phyloP scores from a whole-genome alignment of 1,140 invertebrate genomes.

The Drosophila simulans region DNA sequence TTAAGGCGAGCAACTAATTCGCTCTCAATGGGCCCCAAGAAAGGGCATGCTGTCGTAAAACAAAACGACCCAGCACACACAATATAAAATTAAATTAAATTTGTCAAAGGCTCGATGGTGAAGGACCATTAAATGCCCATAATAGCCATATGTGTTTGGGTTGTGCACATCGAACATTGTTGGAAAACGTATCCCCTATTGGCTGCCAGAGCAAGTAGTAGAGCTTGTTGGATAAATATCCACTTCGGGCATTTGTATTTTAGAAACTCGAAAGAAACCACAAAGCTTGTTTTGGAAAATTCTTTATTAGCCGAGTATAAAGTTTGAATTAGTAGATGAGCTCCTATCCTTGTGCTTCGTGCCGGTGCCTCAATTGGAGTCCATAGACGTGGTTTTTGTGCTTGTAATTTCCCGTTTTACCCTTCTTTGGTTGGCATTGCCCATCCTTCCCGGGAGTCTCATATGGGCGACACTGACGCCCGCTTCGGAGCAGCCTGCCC shows the following conservation, averaged over 20 bases:
- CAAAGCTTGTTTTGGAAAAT: too few species aligned
- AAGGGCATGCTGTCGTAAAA: conserved; percentile 42
- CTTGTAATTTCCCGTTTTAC: conserved; percentile 21
- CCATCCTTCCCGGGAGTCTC: conserved; percentile 19
- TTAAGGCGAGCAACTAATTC: conserved; percentile 64
- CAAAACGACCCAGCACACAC: conserved; percentile 32
- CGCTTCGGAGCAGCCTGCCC: conserved; percentile 12
- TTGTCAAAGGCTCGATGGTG: conserved; percentile 8
- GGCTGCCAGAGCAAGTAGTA: background rate
- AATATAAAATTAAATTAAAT: conserved; percentile 64
- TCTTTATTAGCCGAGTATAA: background rate
- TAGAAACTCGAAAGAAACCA: background rate
- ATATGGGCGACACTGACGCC: conserved; percentile 43
- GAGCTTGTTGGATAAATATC: background rate
- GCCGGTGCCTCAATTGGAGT: conserved; percentile 9
- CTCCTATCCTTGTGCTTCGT: conserved; percentile 1
- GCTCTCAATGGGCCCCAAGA: conserved; percentile 41
- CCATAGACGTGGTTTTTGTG: conserved; percentile 47
- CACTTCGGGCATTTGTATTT: too few species aligned
- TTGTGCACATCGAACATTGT: background rate
- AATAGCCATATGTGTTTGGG: conserved; percentile 3
- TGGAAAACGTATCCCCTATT: background rate
- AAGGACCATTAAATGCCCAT: background rate
- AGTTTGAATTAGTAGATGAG: background rate
- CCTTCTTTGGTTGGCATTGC: conserved; percentile 18